Conservation (phyloP, 2,113 vertebrate genomes). For the Siniperca knerii region DNA sequence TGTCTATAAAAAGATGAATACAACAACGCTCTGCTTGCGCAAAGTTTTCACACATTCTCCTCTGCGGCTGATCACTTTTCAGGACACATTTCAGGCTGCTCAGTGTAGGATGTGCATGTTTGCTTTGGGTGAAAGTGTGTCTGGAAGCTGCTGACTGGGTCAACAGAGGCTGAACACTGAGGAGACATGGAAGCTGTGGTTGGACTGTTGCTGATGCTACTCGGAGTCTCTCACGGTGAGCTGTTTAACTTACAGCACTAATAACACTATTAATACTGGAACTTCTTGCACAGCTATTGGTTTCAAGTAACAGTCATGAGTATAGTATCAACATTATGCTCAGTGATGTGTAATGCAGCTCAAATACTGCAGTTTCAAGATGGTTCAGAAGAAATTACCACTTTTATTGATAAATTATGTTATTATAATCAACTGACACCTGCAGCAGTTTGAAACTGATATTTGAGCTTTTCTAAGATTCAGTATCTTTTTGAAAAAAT, state of each 20-base stretch:
- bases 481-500: background rate
- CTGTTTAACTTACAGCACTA: background rate
- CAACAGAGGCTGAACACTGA: background rate
- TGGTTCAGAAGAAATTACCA: background rate
- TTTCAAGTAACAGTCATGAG: background rate
- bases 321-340: background rate
- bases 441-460: background rate
- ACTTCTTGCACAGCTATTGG: background rate
- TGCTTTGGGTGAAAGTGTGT: background rate
- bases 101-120: background rate
- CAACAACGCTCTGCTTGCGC: background rate
- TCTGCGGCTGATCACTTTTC: background rate
- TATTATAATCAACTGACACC: background rate
- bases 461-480: background rate
- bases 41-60: background rate
- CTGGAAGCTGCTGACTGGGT: background rate
- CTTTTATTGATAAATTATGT: background rate
- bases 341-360: background rate
- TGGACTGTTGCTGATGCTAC: conserved; percentile 19
- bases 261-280: background rate
- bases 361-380: background rate
- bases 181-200: conserved; percentile 27
- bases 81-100: background rate
- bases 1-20: conserved; percentile 2
- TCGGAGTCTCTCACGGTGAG: conserved; percentile 38